phyloP scores from a whole-genome alignment of 2,888 invertebrate genomes.

The Pheosia gnoma region DNA sequence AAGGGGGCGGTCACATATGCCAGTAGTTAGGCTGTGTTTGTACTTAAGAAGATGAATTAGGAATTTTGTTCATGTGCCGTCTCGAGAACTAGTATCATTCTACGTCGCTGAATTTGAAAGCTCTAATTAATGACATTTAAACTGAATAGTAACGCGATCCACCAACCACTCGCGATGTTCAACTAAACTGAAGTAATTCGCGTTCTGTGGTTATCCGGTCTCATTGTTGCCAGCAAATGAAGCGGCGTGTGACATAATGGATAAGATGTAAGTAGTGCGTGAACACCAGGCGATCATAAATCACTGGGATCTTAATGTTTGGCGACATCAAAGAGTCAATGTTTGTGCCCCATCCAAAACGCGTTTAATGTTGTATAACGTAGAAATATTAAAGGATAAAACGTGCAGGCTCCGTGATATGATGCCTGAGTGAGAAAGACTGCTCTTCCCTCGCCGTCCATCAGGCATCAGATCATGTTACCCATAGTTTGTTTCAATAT shows the following conservation, averaged over 20 bases:
- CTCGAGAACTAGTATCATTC: no score
- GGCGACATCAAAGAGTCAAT: slow-evolving; percentile 19
- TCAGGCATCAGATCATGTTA: no score
- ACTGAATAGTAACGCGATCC: slow-evolving; percentile 1
- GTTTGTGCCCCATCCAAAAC: slow-evolving; percentile 18
- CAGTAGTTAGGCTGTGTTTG: not conserved
- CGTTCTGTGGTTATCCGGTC: slow-evolving; percentile 3
- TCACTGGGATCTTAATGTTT: slow-evolving; percentile 11
- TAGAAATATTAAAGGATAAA: no score
- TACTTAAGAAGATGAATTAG: no score
- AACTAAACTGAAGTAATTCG: slow-evolving; percentile 8
- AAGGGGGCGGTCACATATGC: not conserved
- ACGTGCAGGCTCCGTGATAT: no score
- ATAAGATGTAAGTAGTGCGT: slow-evolving; percentile 11
- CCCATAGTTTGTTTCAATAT: no score
- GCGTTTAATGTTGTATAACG: not conserved
- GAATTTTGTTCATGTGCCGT: no score
- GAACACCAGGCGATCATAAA: slow-evolving; percentile 19
- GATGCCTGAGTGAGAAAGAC: not conserved
- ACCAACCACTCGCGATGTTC: slow-evolving; percentile 2
- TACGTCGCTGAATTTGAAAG: no score
- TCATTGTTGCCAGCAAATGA: slow-evolving; percentile 6
- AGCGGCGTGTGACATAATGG: slow-evolving; percentile 4
- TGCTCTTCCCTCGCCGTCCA: no score
- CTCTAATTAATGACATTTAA: not conserved